Base-by-base conservation (phyloP, 2,888 invertebrate genomes). In the Brachypalpus laphriformis region DNA sequence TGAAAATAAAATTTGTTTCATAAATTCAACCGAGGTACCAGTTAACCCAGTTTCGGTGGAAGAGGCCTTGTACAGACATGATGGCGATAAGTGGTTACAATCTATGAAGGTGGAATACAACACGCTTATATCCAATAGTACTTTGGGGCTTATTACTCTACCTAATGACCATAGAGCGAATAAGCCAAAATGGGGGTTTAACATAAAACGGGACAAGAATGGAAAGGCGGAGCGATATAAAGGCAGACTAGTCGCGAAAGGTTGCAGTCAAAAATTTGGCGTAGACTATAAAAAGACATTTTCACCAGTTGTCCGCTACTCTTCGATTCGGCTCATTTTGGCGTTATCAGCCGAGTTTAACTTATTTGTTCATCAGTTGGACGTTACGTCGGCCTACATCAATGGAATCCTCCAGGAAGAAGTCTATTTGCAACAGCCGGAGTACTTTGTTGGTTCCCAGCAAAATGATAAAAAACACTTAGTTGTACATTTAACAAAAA, bases 111-210 rank as follows among this genome's bases (percentile, higher is more conserved):
- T n/a, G n/a, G n/a, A n/a, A n/a, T n/a, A n/a, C n/a, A n/a, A n/a
- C n/a, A n/a, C n/a, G n/a, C n/a, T n/a, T n/a, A n/a, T n/a, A n/a
- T n/a, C n/a, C n/a, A n/a, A n/a, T n/a, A n/a, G n/a, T n/a, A n/a
- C n/a, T n/a, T n/a, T n/a, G n/a, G n/a, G n/a, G n/a, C n/a, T n/a
- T n/a, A n/a, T n/a, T n/a, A n/a, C n/a, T n/a, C 20, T 54, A 31
- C 83, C 78, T 8, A 6, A 3, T 9, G 63, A 61, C 20, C 22
- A 16, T 18, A 56, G 59, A 45, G 18, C 45, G 2, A 68, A 78
- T 2, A 37, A 45, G 11, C 71, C 34, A 1, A 80, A 80, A 14
- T 85, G 80, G 85, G 81, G 72, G 2, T 86, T 81, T 20, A 81
- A 72, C 40, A 59, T 59, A 8, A 81, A 86, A 40, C 45, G 66